phyloP scores from a whole-genome alignment of 2,113 vertebrate genomes.

The Gavia stellata region DNA sequence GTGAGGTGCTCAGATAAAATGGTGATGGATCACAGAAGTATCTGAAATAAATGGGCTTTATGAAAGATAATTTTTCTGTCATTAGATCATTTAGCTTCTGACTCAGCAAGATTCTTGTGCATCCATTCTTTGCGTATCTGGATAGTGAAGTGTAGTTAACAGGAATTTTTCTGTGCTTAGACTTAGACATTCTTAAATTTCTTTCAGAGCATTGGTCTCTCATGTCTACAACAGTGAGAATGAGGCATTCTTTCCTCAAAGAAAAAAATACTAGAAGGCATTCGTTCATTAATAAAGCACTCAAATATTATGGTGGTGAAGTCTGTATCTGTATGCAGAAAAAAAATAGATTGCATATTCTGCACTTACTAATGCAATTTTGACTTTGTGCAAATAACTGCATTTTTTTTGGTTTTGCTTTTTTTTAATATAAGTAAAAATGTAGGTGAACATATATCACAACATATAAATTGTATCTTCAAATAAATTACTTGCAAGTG shows the following conservation, averaged over 20 bases:
- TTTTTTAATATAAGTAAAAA: not conserved
- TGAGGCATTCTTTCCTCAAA: not conserved
- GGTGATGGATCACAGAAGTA: not conserved
- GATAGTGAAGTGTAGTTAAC: not conserved
- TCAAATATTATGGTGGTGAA: not conserved
- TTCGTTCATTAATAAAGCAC: not conserved
- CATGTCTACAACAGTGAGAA: not conserved
- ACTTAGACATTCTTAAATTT: not conserved
- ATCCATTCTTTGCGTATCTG: not conserved
- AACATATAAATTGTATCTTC: not conserved
- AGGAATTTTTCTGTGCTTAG: not conserved
- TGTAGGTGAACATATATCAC: fast-evolving
- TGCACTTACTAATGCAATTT: not conserved
- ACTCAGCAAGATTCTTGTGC: not conserved
- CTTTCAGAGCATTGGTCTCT: not conserved
- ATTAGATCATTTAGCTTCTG: not conserved
- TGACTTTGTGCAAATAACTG: not conserved
- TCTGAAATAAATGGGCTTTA: not conserved
- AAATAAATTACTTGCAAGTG: not conserved
- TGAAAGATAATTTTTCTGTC: not conserved
- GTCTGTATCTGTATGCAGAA: not conserved
- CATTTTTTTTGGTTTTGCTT: not conserved
- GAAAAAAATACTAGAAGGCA: not conserved
- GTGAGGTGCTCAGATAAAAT: not conserved
- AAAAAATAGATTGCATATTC: not conserved